Conservation (phyloP, 2,888 invertebrate genomes). For the Amitus sp. region DNA sequence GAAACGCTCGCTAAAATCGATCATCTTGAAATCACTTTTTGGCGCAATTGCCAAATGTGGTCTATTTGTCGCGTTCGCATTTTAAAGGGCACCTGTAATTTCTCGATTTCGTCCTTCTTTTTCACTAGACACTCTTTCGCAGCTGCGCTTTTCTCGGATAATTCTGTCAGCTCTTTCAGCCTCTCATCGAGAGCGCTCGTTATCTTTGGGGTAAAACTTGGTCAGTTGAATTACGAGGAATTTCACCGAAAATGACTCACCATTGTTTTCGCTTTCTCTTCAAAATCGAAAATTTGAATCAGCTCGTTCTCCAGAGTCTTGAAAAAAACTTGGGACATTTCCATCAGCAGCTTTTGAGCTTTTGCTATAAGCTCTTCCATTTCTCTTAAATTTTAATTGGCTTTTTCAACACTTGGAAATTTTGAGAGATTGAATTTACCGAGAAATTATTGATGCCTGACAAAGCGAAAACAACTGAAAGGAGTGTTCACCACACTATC, state of each 20-base stretch:
- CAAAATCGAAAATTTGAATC: conserved; percentile 34
- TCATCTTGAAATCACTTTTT: no score
- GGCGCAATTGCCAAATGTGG: no score
- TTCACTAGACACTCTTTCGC: conserved; percentile 33
- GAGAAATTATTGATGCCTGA: no score
- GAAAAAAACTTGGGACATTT: conserved; percentile 36
- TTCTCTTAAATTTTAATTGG: not conserved
- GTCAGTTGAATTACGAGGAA: no score
- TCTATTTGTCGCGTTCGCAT: no score
- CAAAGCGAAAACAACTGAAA: no score
- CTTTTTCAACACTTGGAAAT: not conserved
- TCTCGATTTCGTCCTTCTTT: conserved; percentile 34
- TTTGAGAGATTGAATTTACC: not conserved
- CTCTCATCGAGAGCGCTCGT: conserved; percentile 23
- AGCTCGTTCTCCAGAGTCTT: conserved; percentile 36
- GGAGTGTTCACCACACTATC: no score
- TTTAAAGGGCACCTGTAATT: conserved; percentile 15
- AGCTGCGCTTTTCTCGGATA: conserved; percentile 35
- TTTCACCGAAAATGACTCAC: conserved; percentile 17
- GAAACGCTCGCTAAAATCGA: no score
- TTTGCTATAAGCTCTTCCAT: conserved; percentile 26
- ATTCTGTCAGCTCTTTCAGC: conserved; percentile 33
- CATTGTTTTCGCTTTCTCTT: conserved; percentile 30
- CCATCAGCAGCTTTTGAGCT: conserved; percentile 35
- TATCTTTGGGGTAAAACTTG: conserved; percentile 21